phyloP scores from a whole-genome alignment of 1,140 invertebrate genomes.

The Asobara japonica region DNA sequence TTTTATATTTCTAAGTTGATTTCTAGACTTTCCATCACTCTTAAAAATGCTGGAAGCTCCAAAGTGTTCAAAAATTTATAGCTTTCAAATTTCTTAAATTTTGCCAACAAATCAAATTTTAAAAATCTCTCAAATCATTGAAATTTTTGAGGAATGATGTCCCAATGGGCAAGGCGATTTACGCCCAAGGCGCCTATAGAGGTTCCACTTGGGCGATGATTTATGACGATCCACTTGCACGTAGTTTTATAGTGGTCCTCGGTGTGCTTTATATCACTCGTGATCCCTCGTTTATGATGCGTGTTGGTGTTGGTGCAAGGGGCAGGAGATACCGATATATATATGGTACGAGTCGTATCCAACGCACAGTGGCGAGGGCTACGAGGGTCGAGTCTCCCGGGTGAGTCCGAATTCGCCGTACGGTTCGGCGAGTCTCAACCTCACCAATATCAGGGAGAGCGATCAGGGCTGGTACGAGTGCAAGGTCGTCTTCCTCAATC shows the following conservation, averaged over 20 bases:
- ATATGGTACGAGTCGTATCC: slow-evolving; percentile 98
- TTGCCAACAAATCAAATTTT: neutral
- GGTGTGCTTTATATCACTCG: neutral
- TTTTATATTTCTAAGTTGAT: too few relatives aligned
- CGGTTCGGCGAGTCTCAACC: slow-evolving; percentile 90
- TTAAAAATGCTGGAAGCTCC: too few relatives aligned
- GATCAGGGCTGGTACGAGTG: slow-evolving; percentile 99
- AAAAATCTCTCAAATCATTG: neutral
- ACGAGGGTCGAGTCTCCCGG: slow-evolving; percentile 88
- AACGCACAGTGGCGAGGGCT: slow-evolving; percentile 91
- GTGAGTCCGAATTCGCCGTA: slow-evolving; percentile 87
- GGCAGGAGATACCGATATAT: slow-evolving; percentile 93
- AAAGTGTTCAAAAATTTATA: too few relatives aligned
- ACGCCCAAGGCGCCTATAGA: too few relatives aligned
- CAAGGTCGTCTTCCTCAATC: slow-evolving; percentile 94
- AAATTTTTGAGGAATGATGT: too few relatives aligned
- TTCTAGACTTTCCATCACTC: too few relatives aligned
- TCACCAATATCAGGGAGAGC: slow-evolving; percentile 89
- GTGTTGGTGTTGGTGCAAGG: slow-evolving; percentile 72
- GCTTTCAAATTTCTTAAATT: too few relatives aligned
- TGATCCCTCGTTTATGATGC: slow-evolving; percentile 60
- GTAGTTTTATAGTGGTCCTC: slow-evolving; percentile 13
- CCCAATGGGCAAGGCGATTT: too few relatives aligned
- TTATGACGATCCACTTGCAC: slow-evolving; percentile 8
- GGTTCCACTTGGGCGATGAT: too few relatives aligned